Base-by-base conservation (phyloP, 2,113 vertebrate species). In the Crypturellus undulatus region DNA sequence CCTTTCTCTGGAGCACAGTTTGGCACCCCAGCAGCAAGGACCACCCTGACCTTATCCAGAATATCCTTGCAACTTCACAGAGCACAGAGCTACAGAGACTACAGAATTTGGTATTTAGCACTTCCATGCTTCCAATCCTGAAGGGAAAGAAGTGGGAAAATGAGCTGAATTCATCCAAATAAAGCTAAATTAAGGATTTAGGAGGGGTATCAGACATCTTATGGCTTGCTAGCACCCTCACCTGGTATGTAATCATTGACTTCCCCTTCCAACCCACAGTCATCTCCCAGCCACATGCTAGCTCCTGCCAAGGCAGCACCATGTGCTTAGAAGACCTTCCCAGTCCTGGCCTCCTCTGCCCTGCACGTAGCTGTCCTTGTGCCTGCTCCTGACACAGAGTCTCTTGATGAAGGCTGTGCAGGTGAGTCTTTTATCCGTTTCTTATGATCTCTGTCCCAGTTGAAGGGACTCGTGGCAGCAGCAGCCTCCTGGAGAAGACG, bases 361-460 rank as follows among this genome's bases (percentile, higher is more conserved):
- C 59, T 42, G 45, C 75, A 86, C 34, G 42, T 47, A 79, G 30
- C 4, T 42, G 59, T 56, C 17, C 34, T 70, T 47, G 73, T 87
- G 17, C 22, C 43, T 11, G 15, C 30, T 68, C 78, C 62, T 34
- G 34, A 20, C 4, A 1, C 0, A 21, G 84, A n/a, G 8, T 25
- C 20, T 54, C 45, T 71, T 3, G 0, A 56, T 2, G 0, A 14
- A 69, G 36, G 3, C 43, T 0, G 3, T 4, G 5, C 40, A 72
- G 19, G 9, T 13, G 28, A 42, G 12, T 3, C 32, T 77, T 64
- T 0, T 18, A 20, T 80, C 75, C 16, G 4, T 54, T 81, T 56
- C 65, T 22, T 45, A 15, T 2, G 0, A n/a, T 12, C 58, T 54
- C 38, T 12, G 12, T n/a, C 8, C 5, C 10, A 72, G 17, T 14